A percentile compares a stretch with the other conserved stretches of the same genome.
These are phyloP conservation scores for Hypena proboscidalis DNA, from an alignment of 2,888 invertebrate species.

Conservation along the genomic window DNA sequence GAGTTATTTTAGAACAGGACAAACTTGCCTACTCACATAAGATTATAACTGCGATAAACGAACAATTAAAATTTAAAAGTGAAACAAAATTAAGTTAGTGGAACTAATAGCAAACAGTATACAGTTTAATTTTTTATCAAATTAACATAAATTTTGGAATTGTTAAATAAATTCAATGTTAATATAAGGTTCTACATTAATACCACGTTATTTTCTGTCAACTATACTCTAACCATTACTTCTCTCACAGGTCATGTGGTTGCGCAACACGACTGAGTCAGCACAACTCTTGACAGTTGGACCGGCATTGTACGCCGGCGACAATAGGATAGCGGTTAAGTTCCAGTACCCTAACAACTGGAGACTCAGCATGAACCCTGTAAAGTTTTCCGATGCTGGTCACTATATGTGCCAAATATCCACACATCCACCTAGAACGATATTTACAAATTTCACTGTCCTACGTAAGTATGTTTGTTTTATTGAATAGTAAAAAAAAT, in stretches of 20 bases:
- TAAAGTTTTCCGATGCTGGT: constrained; percentile 89
- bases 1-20: too few relatives aligned
- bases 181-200: too few relatives aligned
- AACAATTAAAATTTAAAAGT: too few relatives aligned
- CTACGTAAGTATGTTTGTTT: constrained; percentile 85
- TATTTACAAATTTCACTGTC: constrained; percentile 90
- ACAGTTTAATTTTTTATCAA: too few relatives aligned
- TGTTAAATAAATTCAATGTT: too few relatives aligned
- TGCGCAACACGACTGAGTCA: constrained; percentile 86
- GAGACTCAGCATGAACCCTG: constrained; percentile 89
- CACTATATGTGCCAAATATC: constrained; percentile 93
- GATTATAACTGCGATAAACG: too few relatives aligned
- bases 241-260: constrained; percentile 87
- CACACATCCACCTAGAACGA: constrained; percentile 91
- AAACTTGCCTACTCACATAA: too few relatives aligned
- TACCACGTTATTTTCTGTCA: too few relatives aligned
- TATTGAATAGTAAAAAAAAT: too few relatives aligned
- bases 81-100: too few relatives aligned
- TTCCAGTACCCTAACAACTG: constrained; percentile 90
- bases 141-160: too few relatives aligned
- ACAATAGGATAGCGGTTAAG: constrained; percentile 86
- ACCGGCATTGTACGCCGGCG: constrained; percentile 86
- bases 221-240: constrained; percentile 1
- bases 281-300: constrained; percentile 88
- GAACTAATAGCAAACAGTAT: too few relatives aligned